Base-by-base conservation (phyloP, 2,888 invertebrate species). In the Bugulina stolonifera region DNA sequence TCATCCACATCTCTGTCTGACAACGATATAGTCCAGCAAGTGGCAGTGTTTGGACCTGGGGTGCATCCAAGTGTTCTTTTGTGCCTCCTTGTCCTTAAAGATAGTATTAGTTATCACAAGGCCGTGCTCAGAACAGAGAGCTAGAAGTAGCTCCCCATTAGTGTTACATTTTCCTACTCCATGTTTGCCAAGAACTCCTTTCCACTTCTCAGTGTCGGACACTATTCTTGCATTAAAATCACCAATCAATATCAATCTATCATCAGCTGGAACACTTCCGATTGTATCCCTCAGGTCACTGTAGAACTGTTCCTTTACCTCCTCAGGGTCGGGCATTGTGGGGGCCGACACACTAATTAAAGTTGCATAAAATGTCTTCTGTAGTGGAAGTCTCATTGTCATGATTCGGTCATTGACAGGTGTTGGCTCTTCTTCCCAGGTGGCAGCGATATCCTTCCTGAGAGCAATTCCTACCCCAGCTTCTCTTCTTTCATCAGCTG, bases 141-240 rank as follows among this genome's bases (percentile, higher is more conserved):
- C 52, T 14, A 52, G 52, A 52, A 52, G 22, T 14, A 14, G 22
- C 22, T 52, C 52, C 52, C 52, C 64, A 64, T 72, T 72, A 3
- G 22, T 69, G 69, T 72, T 72, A 32, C 72, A 64, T 27, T 69
- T 72, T 2, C 72, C 64, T 64, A 64, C 64, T 32, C 64, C 32
- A 64, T 72, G 43, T n/a, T 35, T n/a, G 22, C 54, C 72, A 32
- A 73, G 22, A n/a, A n/a, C n/a, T n/a, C n/a, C n/a, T n/a, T n/a
- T n/a, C n/a, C n/a, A n/a, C n/a, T n/a, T n/a, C n/a, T 27, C 18
- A 69, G 69, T 34, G 52, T 73, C 64, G 29, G 43, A 54, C 5
- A 72, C 73, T n/a, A 73, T 71, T 35, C 71, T 54, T n/a, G 73
- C 71, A 55, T 71, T n/a, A n/a, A n/a, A n/a, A n/a, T n/a, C n/a